Evolutionary conservation across 2,888 invertebrate species (phyloP), one percentile per base, ranked within the genome.

Genomic region (Oscheius sp.): DNA sequence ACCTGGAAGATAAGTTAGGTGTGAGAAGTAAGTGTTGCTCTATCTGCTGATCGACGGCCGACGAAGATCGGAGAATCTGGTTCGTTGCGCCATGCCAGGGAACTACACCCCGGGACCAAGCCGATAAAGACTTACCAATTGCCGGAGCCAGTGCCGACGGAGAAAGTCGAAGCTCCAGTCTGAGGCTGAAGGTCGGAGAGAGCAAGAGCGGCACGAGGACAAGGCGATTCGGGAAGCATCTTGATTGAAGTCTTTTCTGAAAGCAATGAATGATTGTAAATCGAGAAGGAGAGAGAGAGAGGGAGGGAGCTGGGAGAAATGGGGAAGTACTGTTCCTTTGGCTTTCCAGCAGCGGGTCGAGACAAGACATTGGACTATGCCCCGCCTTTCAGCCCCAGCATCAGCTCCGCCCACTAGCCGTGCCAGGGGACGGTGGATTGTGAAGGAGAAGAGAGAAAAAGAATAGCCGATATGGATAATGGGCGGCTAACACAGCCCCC

Each of bases 161-260:
- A 66, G 70, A 77, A 75, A 50, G 76, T 80, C 8, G 76, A 77
- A 39, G 80, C 76, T 33, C 81, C 78, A 45, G 81, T 79, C 68
- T 82, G 78, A 8, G 79, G 79, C 69, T 83, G 85, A n/a, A 85
- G 75, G 65, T 85, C 85, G 73, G 82, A 82, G 50, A 85, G 80
- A 66, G 85, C 85, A 50, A 85, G 75, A 39, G 84, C 85, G 52
- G 84, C 83, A 61, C 85, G 84, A 57, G 85, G 85, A 12, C 83
- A 85, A 73, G 84, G 85, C 48, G 81, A 80, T 66, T 84, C 84
- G 45, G 84, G 84, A 66, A 84, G 81, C 82, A 84, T 84, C 20
- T 45, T 69, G 27, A 5, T 23, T 33, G 20, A 15, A n/a, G n/a
- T n/a, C n/a, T 52, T n/a, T 48, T 20, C 23, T n/a, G 39, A 58